These are phyloP conservation scores for Ectropis crepuscularia DNA, from an alignment of 2,888 invertebrate species.

Conservation along the genomic window DNA sequence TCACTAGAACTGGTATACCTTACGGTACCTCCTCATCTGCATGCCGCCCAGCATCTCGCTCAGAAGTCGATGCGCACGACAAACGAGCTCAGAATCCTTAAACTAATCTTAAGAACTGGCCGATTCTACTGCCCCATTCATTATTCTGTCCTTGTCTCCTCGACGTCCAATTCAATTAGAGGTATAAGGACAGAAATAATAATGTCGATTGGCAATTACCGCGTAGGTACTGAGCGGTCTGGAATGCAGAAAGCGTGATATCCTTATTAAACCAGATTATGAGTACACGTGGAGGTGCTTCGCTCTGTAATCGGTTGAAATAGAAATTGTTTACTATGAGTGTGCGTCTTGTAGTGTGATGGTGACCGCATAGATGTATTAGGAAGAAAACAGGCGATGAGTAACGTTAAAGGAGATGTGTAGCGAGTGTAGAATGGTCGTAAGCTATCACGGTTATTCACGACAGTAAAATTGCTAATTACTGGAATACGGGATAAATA, in stretches of 20 bases:
- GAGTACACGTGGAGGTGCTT: constrained; percentile 14
- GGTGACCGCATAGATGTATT: too few species aligned
- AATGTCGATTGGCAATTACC: too few species aligned
- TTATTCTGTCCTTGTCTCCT: too few species aligned
- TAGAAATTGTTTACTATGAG: not conserved
- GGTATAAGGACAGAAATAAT: too few species aligned
- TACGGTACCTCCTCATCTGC: constrained; percentile 8
- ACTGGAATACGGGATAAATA: too few species aligned
- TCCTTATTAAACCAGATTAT: constrained; percentile 21
- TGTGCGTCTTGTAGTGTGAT: too few species aligned
- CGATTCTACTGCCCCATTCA: not conserved
- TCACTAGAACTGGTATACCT: not conserved
- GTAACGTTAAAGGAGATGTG: too few species aligned
- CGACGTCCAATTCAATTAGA: too few species aligned
- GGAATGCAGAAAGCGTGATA: constrained; percentile 28
- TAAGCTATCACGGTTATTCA: too few species aligned
- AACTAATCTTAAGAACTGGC: constrained; percentile 3
- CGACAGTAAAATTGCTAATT: too few species aligned
- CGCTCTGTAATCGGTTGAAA: not conserved
- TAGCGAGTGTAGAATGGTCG: too few species aligned
- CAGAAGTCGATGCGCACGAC: constrained; percentile 13
- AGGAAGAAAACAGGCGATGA: too few species aligned
- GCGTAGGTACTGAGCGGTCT: not conserved
- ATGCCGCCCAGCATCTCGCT: constrained; percentile 3
- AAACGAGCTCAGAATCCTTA: constrained; percentile 41